These are phyloP conservation scores for Orthonevra nobilis DNA, from an alignment of 2,888 invertebrate species.

Conservation along the genomic window DNA sequence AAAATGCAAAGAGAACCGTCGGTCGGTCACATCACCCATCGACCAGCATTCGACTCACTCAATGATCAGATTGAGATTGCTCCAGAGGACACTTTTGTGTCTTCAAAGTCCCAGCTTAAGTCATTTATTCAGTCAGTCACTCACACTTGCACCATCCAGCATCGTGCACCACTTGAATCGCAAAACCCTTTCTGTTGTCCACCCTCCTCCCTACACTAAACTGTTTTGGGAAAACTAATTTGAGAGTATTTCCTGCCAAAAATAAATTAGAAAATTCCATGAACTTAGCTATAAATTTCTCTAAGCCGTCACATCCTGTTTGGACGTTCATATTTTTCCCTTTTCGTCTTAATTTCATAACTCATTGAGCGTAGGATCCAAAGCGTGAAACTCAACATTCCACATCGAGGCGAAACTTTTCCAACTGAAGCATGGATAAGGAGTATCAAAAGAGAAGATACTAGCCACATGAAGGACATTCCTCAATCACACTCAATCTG, in stretches of 20 bases:
- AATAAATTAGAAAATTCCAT: conserved; percentile 63
- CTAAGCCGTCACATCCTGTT: conserved; percentile 26
- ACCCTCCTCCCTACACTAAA: conserved; percentile 2
- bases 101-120: conserved; percentile 19
- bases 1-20: background rate
- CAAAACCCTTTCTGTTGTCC: background rate
- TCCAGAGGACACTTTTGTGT: conserved; percentile 17
- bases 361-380: conserved; percentile 75
- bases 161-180: conserved; percentile 13
- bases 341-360: conserved; percentile 77
- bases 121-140: conserved; percentile 41
- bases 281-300: conserved; percentile 29
- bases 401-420: background rate
- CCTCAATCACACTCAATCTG: conserved; percentile 13
- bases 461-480: conserved; percentile 19
- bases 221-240: conserved; percentile 51
- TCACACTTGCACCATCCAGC: background rate
- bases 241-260: conserved; percentile 32
- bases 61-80: conserved; percentile 52
- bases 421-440: background rate
- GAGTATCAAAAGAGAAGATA: background rate
- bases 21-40: background rate
- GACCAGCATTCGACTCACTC: conserved; percentile 16
- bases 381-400: conserved; percentile 33
- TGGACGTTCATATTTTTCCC: conserved; percentile 19